Evolutionary conservation across 2,888 invertebrate genomes (phyloP), one percentile per base, ranked within the genome.

Genomic region (Eupsilia transversa): DNA sequence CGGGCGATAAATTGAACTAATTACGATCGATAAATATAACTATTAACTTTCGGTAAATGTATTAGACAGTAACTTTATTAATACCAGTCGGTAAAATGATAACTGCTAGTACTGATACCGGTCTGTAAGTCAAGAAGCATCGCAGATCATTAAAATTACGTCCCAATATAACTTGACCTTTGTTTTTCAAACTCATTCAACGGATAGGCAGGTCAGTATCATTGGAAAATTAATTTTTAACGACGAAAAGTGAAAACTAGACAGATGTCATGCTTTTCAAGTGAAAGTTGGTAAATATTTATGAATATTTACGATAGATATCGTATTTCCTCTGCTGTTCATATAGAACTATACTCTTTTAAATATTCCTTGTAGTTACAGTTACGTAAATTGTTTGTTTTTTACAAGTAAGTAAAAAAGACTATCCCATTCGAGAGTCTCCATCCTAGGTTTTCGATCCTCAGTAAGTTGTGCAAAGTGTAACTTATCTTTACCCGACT

Each of bases 181-280:
- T 14, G 5, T 14, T 38, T 20, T n/a, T 33, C n/a, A 23, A 38
- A 33, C 23, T 72, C 6, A 43, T 35, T 9, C 20, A 46, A 46
- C 67, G 6, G 10, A 9, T 23, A 23, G 10, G 7, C 17, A 46
- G 35, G 35, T 69, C 35, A 57, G 12, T 17, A 20, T 14, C 10
- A 52, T 23, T 60, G 33, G 30, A 49, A 73, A 43, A 60, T 43
- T 17, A 17, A 17, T 52, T 33, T 33, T 60, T 73, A 43, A 61
- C 6, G 73, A 52, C 41, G 0, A 27, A 54, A 71, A 74, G 72
- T 54, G 60, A 72, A 73, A 73, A 73, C 49, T 33, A 2, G 12
- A 1, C 33, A 33, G 2, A 27, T 41, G 38, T 30, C 38, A 59
- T 17, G 12, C 14, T 49, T 49, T 38, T 59, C 49, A 33, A 73